Evolutionary conservation across 2,797 vertebrate species (phyloP).

Genomic region (Chloroceryle amazona): DNA sequence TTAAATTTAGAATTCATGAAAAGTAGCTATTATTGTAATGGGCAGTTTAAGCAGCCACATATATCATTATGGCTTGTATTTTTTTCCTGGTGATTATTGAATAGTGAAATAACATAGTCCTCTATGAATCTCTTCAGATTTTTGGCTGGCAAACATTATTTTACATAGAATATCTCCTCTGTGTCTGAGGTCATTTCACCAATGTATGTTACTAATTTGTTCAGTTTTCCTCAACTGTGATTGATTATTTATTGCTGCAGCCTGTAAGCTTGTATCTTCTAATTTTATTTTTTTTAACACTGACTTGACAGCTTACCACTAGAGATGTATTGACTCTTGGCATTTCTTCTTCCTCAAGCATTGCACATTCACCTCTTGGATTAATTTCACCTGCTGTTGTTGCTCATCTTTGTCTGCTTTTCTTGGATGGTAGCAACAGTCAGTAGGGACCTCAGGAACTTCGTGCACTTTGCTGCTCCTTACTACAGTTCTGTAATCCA

Average conservation of each 20-base stretch:
- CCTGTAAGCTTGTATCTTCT: neutral
- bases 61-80: neutral
- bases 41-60: neutral
- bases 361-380: neutral
- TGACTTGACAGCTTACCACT: neutral
- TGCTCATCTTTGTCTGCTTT: neutral
- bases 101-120: neutral
- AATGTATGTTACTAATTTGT: neutral
- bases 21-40: neutral
- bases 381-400: neutral
- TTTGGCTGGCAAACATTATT: neutral
- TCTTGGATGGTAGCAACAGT: neutral
- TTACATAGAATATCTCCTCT: neutral
- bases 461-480: neutral
- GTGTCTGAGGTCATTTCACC: neutral
- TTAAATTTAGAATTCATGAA: neutral
- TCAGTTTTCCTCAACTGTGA: neutral
- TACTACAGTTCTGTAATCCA: neutral
- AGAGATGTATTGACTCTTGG: neutral
- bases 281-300: neutral
- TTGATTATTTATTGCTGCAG: neutral
- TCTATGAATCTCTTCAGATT: neutral
- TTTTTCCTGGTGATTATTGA: neutral
- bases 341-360: neutral
- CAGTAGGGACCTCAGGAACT: neutral